These are phyloP conservation scores for Colletes collaris DNA, from an alignment of 2,888 invertebrate species.

Conservation along the genomic window DNA sequence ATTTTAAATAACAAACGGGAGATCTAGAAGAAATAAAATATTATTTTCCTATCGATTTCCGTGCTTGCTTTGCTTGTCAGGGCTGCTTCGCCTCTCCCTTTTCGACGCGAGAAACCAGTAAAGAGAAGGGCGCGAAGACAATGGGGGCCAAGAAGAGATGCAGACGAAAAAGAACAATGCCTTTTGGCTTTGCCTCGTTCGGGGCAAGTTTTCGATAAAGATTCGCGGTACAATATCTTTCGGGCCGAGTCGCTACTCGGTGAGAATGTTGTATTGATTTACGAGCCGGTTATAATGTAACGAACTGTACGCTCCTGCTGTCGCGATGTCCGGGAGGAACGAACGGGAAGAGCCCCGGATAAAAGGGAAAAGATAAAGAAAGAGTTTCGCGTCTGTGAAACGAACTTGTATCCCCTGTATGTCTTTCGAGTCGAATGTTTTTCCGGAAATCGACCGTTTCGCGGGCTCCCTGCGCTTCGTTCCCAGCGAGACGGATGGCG, in stretches of 20 bases:
- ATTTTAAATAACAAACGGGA: too few species aligned
- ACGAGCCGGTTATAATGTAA: constrained; percentile 69
- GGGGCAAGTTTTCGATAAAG: constrained; percentile 77
- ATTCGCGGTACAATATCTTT: constrained; percentile 76
- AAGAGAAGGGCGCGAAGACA: constrained; percentile 6
- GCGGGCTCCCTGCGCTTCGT: constrained; percentile 13
- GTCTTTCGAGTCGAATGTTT: constrained; percentile 23
- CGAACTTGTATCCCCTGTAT: too few species aligned
- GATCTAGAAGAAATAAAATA: constrained; percentile 76
- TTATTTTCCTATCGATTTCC: constrained; percentile 79
- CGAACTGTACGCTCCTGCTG: constrained; percentile 52
- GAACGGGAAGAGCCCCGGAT: constrained; percentile 25
- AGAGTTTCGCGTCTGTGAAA: constrained; percentile 51
- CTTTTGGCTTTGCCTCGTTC: constrained; percentile 64
- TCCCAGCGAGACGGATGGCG: neutral
- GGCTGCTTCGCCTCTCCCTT: constrained; percentile 41
- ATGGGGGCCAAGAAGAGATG: neutral
- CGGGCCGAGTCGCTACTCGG: constrained; percentile 68
- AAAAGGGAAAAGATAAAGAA: constrained; percentile 45
- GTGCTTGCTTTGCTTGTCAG: constrained; percentile 69
- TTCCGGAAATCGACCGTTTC: constrained; percentile 38
- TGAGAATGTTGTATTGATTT: constrained; percentile 73
- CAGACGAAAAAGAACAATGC: constrained; percentile 29
- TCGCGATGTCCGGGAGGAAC: constrained; percentile 41
- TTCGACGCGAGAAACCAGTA: constrained; percentile 29